Conservation (phyloP, 2,888 invertebrate genomes). For the Nymphalis urticae region DNA sequence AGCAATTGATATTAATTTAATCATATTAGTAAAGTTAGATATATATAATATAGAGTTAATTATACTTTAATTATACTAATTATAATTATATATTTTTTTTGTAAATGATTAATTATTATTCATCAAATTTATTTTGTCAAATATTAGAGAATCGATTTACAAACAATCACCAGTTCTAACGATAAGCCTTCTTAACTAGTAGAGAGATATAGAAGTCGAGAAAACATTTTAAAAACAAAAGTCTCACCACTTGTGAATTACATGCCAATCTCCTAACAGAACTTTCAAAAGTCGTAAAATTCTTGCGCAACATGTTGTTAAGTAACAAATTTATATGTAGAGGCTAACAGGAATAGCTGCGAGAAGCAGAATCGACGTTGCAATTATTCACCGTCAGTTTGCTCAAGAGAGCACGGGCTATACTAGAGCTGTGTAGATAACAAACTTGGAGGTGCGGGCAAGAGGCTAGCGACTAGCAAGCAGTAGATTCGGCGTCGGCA, state of each 20-base stretch:
- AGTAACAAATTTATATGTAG: constrained; percentile 1
- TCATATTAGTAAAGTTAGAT: too few relatives aligned
- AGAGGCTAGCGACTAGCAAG: constrained; percentile 51
- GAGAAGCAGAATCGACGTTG: constrained; percentile 2
- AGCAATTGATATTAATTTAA: too few relatives aligned
- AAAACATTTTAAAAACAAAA: not conserved
- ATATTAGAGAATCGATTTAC: too few relatives aligned
- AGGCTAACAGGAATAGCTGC: not conserved
- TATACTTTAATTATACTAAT: too few relatives aligned
- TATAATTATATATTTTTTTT: too few relatives aligned
- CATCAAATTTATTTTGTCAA: too few relatives aligned
- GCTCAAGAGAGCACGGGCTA: constrained; percentile 16
- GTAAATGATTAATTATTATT: too few relatives aligned
- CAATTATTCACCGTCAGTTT: constrained; percentile 13
- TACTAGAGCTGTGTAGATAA: constrained; percentile 7
- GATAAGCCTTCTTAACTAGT: too few relatives aligned
- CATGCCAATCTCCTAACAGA: not conserved
- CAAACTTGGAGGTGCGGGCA: constrained; percentile 43
- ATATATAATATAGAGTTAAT: too few relatives aligned
- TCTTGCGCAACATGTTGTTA: not conserved
- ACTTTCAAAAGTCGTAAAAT: not conserved
- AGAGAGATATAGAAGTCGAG: too few relatives aligned
- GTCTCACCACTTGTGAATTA: not conserved
- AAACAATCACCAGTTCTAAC: too few relatives aligned
- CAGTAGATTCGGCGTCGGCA: constrained; percentile 68